Conservation (phyloP, 2,888 invertebrate species). For the Lithodes maja region DNA sequence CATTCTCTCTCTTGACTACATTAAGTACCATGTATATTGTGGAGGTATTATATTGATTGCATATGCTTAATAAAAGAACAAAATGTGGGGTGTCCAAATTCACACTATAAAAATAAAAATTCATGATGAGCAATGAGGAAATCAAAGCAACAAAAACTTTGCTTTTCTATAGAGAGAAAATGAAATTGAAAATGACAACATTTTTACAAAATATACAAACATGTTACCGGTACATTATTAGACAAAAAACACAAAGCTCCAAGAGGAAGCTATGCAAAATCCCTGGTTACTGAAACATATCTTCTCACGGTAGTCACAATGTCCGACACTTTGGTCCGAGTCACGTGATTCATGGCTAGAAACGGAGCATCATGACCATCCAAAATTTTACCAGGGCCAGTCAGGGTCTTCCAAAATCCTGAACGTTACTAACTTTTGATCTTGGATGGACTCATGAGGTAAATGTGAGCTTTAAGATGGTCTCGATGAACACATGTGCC, state of each 20-base stretch:
- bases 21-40: slow-evolving; percentile 18
- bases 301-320: no score
- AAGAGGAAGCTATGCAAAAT: slow-evolving; percentile 25
- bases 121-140: slow-evolving; percentile 33
- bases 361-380: no score
- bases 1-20: neutral
- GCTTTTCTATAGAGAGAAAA: neutral
- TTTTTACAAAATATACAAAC: slow-evolving; percentile 26
- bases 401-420: no score
- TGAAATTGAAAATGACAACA: neutral
- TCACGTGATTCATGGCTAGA: no score
- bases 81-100: slow-evolving; percentile 23
- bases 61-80: neutral
- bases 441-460: no score
- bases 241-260: neutral
- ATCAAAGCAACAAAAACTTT: slow-evolving; percentile 13
- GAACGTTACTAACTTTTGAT: no score
- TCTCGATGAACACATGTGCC: no score
- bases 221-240: neutral
- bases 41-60: slow-evolving; percentile 9
- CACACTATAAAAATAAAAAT: slow-evolving; percentile 43
- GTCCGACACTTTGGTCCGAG: no score
- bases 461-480: no score
- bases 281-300: neutral
- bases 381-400: no score